Evolutionary conservation across 2,888 invertebrate genomes (phyloP).

Genomic region (Lacanobia oleracea): DNA sequence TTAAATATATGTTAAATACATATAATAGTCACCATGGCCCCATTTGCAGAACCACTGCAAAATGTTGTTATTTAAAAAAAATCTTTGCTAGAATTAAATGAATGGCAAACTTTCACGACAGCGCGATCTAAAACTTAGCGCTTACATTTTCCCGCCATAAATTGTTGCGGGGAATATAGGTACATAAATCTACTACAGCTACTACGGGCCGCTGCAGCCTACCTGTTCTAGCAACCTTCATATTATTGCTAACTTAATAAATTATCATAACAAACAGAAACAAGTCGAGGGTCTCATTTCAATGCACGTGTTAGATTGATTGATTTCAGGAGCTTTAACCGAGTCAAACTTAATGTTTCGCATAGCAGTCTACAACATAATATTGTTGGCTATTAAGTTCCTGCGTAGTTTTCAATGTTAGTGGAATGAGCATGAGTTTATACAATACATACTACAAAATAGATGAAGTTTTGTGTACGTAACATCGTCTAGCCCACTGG

Average conservation of each 20-base stretch:
- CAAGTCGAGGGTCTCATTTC: conserved; percentile 13
- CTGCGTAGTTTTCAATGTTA: not conserved
- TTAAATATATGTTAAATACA: not conserved
- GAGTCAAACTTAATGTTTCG: not conserved
- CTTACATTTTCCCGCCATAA: conserved; percentile 43
- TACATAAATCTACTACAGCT: not conserved
- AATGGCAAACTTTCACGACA: not conserved
- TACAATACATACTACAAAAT: conserved; percentile 22
- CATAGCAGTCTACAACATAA: not conserved
- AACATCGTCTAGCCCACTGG: conserved; percentile 45
- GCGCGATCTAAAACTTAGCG: not conserved
- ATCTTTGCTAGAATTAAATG: not conserved
- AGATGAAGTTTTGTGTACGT: conserved; percentile 40
- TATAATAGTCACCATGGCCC: not conserved
- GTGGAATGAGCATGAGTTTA: not conserved
- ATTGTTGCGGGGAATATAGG: conserved; percentile 18
- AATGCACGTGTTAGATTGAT: conserved; percentile 22
- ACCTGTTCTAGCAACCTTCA: conserved; percentile 35
- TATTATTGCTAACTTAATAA: conserved; percentile 30
- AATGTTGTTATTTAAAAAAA: not conserved
- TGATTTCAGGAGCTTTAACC: conserved; percentile 6
- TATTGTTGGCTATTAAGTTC: not conserved
- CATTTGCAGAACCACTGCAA: not conserved
- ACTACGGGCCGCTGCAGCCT: conserved; percentile 5
- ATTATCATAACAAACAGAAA: conserved; percentile 28